These are phyloP conservation scores for Typhlomys cinereus DNA, from an alignment of 2,113 vertebrate species.

Conservation along the genomic window DNA sequence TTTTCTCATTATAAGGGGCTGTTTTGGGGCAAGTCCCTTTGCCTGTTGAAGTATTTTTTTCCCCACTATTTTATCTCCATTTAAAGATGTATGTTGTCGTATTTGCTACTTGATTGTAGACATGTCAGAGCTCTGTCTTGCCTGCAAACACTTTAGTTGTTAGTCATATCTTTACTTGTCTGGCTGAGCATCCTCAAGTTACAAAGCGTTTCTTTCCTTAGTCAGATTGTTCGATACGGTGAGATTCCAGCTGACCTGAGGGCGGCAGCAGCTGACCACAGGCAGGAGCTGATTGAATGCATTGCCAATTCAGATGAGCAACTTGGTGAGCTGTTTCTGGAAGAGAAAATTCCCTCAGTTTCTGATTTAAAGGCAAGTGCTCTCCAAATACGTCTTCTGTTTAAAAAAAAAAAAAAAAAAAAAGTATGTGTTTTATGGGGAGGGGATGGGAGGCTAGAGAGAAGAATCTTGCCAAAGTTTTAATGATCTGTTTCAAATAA, in stretches of 20 bases:
- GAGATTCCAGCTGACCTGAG: slow-evolving; percentile 92
- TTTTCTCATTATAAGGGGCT: neutral
- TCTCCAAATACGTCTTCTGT: neutral
- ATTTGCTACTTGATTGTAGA: neutral
- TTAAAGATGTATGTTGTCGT: neutral
- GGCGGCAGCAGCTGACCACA: slow-evolving; percentile 87
- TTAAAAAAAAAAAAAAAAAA: neutral
- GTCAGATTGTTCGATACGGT: slow-evolving; percentile 87
- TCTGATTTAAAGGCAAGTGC: slow-evolving; percentile 91
- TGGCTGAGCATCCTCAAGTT: neutral
- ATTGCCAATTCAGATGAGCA: slow-evolving; percentile 93
- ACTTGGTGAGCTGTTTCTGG: slow-evolving; percentile 95
- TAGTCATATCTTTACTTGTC: neutral
- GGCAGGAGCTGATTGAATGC: slow-evolving; percentile 95
- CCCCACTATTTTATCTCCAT: neutral
- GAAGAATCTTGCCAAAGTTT: neutral
- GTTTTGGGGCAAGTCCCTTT: neutral
- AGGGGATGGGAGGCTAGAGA: neutral
- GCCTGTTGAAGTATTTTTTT: neutral
- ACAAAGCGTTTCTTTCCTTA: slow-evolving; percentile 67
- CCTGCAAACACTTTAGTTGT: neutral
- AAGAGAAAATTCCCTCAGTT: slow-evolving; percentile 91
- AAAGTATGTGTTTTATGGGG: neutral
- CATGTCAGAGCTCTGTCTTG: neutral
- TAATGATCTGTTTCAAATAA: no score